Base-by-base conservation (phyloP, 2,888 invertebrate genomes). In the Diabrotica balteata region DNA sequence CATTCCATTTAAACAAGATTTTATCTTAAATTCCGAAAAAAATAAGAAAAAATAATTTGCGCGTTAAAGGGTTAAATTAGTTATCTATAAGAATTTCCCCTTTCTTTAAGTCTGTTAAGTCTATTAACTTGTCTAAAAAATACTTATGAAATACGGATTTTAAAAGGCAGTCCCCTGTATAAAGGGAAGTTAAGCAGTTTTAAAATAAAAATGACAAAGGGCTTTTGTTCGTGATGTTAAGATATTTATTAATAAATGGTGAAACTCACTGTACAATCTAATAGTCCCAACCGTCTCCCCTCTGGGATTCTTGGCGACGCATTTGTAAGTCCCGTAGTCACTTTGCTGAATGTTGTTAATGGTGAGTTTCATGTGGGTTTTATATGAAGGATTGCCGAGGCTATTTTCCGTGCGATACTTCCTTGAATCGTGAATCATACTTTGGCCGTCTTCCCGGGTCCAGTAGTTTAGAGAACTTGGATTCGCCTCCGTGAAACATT, bases 271-370 rank as follows among this genome's bases (percentile, higher is more conserved):
- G 84, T 95, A 95, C 73, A 96, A 88, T 76, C 93, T 89, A 82
- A 96, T 95, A 72, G 91, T 91, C 74, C 95, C 95, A 84, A 95
- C 95, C 58, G 95, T 95, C 83, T 95, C 94, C 72, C 95, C 95
- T 73, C 95, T 88, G 66, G 95, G 94, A 86, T 96, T 95, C 85
- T 95, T 95, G 70, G 95, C 93, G 42, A 93, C 90, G 84, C 95
- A 95, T 83, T 94, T 94, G 84, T 95, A 95, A 61, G 91, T 93
- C 42, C 94, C 95, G 81, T 93, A 95, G 84, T 96, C 96, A 76
- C 88, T 89, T 73, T 88, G 89, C 78, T 91, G 87, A 66, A 96
- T 91, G 82, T 92, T 90, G 77, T 88, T 86, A 77, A 96, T 94
- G 67, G 92, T 90, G 65, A 96, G 86, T 76, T 90, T 89, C 95